These are phyloP conservation scores for Alexandromys fortis DNA, from an alignment of 2,113 vertebrate genomes.

Conservation along the genomic window DNA sequence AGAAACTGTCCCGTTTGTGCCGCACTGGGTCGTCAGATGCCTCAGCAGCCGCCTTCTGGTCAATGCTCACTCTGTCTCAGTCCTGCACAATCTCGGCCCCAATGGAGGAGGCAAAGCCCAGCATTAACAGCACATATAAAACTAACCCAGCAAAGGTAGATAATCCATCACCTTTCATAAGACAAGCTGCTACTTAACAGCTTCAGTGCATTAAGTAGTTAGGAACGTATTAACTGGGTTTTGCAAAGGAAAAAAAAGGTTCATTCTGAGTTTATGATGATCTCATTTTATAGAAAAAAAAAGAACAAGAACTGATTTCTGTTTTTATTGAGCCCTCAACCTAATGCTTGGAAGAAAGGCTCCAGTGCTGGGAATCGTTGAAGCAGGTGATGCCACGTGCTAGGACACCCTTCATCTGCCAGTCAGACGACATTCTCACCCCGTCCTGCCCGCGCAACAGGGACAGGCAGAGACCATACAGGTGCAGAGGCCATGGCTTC, in stretches of 20 bases:
- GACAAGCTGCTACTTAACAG: background rate
- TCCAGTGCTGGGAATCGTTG: background rate
- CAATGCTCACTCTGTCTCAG: background rate
- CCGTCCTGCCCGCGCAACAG: background rate
- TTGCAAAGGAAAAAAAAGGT: constrained; percentile 23
- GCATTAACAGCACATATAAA: constrained; percentile 6
- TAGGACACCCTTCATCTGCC: background rate
- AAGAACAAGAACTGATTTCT: background rate
- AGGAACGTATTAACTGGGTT: constrained; percentile 32
- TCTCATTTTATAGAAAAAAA: constrained; percentile 42
- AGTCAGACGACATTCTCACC: background rate
- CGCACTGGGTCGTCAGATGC: background rate
- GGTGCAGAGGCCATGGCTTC: background rate
- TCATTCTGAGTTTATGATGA: constrained; percentile 41
- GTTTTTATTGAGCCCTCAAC: constrained; percentile 20
- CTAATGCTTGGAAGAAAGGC: constrained; percentile 18
- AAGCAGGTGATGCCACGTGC: background rate
- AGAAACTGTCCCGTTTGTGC: background rate
- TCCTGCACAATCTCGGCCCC: background rate
- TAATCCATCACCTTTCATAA: constrained; percentile 48
- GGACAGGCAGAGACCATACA: background rate
- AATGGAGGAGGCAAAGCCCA: background rate
- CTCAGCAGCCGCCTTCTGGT: background rate
- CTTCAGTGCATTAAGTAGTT: background rate
- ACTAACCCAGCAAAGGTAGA: background rate